Evolutionary conservation across 2,888 invertebrate genomes (phyloP), one percentile per base, ranked within the genome.

Genomic region (Eurois occulta): DNA sequence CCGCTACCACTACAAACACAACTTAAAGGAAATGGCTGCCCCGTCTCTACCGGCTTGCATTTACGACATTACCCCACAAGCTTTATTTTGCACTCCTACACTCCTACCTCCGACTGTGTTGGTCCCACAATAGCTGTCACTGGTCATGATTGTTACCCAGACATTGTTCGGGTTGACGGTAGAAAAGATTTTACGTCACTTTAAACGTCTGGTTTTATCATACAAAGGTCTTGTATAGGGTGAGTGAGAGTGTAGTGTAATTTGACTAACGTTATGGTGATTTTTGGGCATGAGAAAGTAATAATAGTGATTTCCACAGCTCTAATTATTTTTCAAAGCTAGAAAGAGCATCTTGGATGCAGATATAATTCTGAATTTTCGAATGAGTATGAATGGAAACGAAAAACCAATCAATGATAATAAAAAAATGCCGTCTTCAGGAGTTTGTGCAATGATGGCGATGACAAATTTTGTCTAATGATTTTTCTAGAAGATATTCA

Each of bases 61-160:
- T 91, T 89, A 89, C 91, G 86, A 88, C 87, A 90, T 89, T 87
- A 87, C 90, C 84, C 83, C 86, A 82, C 89, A 84, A 90, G 89
- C 90, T 91, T 92, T 92, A 92, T 91, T 91, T 90, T 88, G 90
- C 90, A 89, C 91, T 91, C 84, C 77, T 67, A 84, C 66, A 89
- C 91, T 91, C 82, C 78, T 64, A 81, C 66, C 78, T 77, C 75
- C 74, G 71, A 68, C 75, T 81, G 80, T 78, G 84, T 78, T 79
- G 83, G 86, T 62, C 84, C 83, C 86, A 89, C 91, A 90, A 87
- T 90, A 81, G 87, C 87, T 89, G 90, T 90, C 88, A 90, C 86
- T 86, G 86, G 83, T 79, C 86, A 79, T 88, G 87, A 88, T 90
- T 87, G 90, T 89, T 85, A 85, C 76, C 80, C 75, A 76, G 87